Evolutionary conservation across 2,888 invertebrate species (phyloP).

Genomic region (Tupiocoris notatus): DNA sequence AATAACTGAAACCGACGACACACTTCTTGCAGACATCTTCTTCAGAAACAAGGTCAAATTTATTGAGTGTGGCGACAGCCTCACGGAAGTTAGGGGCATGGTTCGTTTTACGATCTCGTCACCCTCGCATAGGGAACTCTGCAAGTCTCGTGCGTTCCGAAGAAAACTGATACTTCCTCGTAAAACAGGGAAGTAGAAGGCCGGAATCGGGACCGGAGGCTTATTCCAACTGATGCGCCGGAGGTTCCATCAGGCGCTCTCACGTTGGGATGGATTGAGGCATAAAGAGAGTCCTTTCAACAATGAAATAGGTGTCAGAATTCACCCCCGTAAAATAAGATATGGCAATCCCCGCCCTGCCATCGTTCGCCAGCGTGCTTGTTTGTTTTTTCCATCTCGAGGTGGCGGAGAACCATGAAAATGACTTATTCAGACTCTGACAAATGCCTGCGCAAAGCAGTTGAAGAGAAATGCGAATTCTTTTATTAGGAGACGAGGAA

Average conservation of each 20-base stretch:
- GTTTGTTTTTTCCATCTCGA: conserved; percentile 6
- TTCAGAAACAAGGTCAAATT: no score
- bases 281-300: conserved; percentile 7
- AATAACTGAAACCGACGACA: no score
- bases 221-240: background rate
- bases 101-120: conserved; percentile 6
- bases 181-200: background rate
- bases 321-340: background rate
- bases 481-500: conserved; percentile 24
- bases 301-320: background rate
- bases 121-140: background rate
- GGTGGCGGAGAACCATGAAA: conserved; percentile 20
- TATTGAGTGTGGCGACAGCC: no score
- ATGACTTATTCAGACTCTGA: conserved; percentile 36
- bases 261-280: background rate
- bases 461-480: conserved; percentile 32
- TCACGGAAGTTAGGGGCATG: background rate
- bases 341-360: background rate
- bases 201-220: background rate
- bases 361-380: background rate
- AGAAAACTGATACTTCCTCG: conserved; percentile 22
- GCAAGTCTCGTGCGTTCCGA: background rate
- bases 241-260: background rate
- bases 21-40: no score
- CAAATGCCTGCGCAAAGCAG: conserved; percentile 30